A percentile compares a stretch with the other conserved stretches of the same genome.
phyloP scores from a whole-genome alignment of 2,113 vertebrate species.

The Neomonachus schauinslandi region DNA sequence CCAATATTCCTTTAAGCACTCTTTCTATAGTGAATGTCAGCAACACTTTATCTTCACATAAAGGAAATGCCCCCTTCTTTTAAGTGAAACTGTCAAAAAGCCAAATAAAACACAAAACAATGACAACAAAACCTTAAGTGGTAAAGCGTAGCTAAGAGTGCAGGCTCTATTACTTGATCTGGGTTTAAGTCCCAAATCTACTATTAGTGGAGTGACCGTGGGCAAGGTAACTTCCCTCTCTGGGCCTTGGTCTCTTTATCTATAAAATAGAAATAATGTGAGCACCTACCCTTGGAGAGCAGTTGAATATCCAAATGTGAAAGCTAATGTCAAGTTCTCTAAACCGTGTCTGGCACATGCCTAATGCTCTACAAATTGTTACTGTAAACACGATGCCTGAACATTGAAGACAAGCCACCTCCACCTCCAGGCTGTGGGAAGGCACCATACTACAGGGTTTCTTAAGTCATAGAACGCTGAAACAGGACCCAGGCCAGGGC shows the following conservation, averaged over 20 bases:
- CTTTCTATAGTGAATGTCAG: neutral
- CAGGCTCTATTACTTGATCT: too few species aligned
- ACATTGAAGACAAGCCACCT: neutral
- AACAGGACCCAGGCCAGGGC: neutral
- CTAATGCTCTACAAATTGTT: accelerated
- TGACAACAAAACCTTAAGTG: too few species aligned
- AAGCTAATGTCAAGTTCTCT: neutral
- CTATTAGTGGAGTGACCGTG: neutral
- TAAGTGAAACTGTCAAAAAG: neutral
- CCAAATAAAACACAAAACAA: neutral
- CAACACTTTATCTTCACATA: neutral
- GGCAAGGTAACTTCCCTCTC: neutral
- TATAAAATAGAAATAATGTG: neutral
- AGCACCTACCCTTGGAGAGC: neutral
- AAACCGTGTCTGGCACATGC: too few species aligned
- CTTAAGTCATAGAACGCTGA: too few species aligned
- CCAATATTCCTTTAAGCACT: neutral
- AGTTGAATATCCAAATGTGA: neutral
- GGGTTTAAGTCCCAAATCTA: neutral
- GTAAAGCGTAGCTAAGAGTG: accelerated
- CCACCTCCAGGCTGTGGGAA: accelerated
- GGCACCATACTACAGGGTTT: neutral
- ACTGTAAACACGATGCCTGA: too few species aligned
- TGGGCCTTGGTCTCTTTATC: neutral
- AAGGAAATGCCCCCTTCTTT: neutral